Evolutionary conservation across 2,113 vertebrate genomes (phyloP).

Genomic region (Perca schrenkii): DNA sequence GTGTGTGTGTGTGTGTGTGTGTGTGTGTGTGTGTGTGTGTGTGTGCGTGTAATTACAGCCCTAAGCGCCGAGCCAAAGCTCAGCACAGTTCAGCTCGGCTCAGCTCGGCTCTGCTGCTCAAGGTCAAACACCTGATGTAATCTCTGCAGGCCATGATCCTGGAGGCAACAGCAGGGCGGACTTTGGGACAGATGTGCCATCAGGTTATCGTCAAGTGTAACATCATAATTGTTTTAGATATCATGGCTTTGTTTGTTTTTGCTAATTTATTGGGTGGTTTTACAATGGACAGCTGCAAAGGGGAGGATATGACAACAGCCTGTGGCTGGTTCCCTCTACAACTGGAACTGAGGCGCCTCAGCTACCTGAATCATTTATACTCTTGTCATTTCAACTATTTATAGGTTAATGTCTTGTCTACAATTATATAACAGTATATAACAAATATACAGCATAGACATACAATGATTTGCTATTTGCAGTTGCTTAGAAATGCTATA

Average conservation of each 20-base stretch:
- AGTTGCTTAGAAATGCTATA: no score
- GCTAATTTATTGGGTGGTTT: constrained; percentile 61
- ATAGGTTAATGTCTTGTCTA: neutral
- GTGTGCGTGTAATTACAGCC: constrained; percentile 80
- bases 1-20: constrained; percentile 57
- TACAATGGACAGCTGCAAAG: constrained; percentile 27
- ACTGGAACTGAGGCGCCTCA: neutral
- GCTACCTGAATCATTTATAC: constrained; percentile 8
- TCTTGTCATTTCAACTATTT: neutral
- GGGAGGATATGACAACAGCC: neutral
- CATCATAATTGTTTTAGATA: constrained; percentile 45
- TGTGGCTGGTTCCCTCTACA: constrained; percentile 10
- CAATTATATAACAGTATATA: neutral
- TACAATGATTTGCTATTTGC: no score
- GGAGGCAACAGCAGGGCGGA: constrained; percentile 31
- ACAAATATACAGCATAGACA: neutral
- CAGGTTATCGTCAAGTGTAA: constrained; percentile 34
- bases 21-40: constrained; percentile 60
- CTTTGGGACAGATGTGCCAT: constrained; percentile 39
- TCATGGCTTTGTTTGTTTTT: constrained; percentile 60
- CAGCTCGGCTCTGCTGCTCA: constrained; percentile 68
- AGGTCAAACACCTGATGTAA: constrained; percentile 77
- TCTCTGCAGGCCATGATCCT: constrained; percentile 36
- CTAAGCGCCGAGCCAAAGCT: constrained; percentile 70
- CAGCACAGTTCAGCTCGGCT: constrained; percentile 64